Conservation (phyloP, 1,140 invertebrate species). For the Drosophila pallidifrons region DNA sequence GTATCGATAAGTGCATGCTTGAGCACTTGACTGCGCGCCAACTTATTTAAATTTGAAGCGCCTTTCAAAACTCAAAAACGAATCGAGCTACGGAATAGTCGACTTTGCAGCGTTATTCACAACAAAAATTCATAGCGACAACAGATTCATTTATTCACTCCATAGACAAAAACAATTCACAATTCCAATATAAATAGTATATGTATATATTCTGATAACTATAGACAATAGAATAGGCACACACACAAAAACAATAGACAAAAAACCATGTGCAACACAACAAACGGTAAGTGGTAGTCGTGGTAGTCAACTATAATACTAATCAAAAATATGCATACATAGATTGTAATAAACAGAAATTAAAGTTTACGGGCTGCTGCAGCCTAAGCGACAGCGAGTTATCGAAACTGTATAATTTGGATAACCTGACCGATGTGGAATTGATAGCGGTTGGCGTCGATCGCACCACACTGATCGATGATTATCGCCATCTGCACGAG, state of each 20-base stretch:
- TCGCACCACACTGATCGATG: conserved; percentile 53
- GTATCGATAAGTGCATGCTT: neutral
- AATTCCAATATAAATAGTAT: neutral
- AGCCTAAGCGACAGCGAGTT: conserved; percentile 28
- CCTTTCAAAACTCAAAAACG: neutral
- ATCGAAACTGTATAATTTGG: conserved; percentile 40
- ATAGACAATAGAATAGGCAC: conserved; percentile 22
- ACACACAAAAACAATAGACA: conserved; percentile 4
- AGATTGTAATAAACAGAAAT: conserved; percentile 23
- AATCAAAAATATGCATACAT: neutral
- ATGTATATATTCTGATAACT: conserved; percentile 21
- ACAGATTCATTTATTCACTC: conserved; percentile 4
- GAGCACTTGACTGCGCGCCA: neutral
- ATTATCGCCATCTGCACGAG: conserved; percentile 62
- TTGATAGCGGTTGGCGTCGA: conserved; percentile 39
- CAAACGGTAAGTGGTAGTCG: conserved; percentile 13
- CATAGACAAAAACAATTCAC: conserved; percentile 30
- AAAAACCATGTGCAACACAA: conserved; percentile 19
- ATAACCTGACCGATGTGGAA: conserved; percentile 46
- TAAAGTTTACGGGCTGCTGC: conserved; percentile 57
- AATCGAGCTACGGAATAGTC: neutral
- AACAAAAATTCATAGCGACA: conserved; percentile 34
- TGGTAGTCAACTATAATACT: neutral
- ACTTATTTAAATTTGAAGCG: neutral
- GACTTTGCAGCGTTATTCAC: conserved; percentile 8